Evolutionary conservation across 1,140 invertebrate genomes (phyloP).

Genomic region (Cecropterus lyciades): DNA sequence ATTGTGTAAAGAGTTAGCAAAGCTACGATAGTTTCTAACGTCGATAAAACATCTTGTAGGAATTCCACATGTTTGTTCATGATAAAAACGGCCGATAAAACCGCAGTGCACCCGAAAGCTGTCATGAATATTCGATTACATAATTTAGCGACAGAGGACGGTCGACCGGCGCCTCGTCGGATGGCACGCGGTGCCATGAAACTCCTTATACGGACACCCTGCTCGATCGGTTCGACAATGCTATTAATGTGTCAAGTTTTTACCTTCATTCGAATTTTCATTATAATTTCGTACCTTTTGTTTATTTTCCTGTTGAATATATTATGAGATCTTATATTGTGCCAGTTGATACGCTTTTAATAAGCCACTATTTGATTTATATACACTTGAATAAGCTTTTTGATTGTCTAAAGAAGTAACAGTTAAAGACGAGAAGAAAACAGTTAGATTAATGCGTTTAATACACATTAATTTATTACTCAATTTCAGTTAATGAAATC

Average conservation of each 20-base stretch:
- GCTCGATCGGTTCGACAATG: constrained; percentile 17
- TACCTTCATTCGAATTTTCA: constrained; percentile 27
- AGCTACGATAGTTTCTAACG: constrained; percentile 30
- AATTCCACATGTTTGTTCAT: constrained; percentile 1
- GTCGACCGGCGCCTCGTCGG: constrained; percentile 37
- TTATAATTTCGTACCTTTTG: neutral
- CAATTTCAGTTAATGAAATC: neutral
- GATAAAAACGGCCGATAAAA: constrained; percentile 44
- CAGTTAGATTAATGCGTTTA: too few species aligned
- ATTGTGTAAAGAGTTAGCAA: constrained; percentile 33
- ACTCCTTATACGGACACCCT: constrained; percentile 17
- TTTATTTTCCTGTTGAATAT: constrained; percentile 16
- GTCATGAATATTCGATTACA: constrained; percentile 63
- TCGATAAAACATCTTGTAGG: neutral
- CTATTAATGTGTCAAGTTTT: constrained; percentile 40
- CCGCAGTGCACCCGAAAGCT: constrained; percentile 51
- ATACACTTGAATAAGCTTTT: too few species aligned
- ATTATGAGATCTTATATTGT: constrained; percentile 34
- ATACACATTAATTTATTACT: too few species aligned
- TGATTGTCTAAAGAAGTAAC: too few species aligned
- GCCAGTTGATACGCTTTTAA: neutral
- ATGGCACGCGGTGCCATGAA: constrained; percentile 24
- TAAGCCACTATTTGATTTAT: too few species aligned
- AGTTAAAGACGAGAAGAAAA: too few species aligned
- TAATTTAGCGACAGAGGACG: constrained; percentile 56